Evolutionary conservation across 2,888 invertebrate species (phyloP).

Genomic region (Hyalella azteca): DNA sequence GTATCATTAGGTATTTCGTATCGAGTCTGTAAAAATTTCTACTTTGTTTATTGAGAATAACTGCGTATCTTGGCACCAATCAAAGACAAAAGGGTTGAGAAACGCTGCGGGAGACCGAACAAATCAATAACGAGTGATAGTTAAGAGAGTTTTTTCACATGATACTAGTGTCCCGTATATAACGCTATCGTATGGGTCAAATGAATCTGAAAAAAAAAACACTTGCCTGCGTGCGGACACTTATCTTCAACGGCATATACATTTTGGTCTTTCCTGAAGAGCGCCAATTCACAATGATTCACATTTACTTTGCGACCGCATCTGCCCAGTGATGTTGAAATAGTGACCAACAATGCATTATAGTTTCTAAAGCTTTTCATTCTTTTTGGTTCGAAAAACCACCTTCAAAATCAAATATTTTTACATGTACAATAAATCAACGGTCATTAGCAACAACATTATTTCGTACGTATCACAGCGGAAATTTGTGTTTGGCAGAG

Average conservation of each 20-base stretch:
- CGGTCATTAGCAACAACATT: background rate
- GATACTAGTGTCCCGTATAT: background rate
- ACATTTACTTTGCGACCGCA: conserved; percentile 27
- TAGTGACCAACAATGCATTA: background rate
- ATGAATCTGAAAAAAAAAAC: background rate
- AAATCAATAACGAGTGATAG: background rate
- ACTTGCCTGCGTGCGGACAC: conserved; percentile 39
- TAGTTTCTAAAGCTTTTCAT: background rate
- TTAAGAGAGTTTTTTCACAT: background rate
- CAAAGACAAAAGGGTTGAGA: background rate
- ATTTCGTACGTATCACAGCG: no score
- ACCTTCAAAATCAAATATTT: background rate
- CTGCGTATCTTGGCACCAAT: background rate
- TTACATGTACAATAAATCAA: background rate
- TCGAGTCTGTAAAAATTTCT: background rate
- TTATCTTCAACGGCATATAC: conserved; percentile 39
- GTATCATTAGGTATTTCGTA: background rate
- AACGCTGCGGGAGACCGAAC: background rate
- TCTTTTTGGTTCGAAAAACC: background rate
- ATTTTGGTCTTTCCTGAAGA: conserved; percentile 29
- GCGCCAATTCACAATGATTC: conserved; percentile 39
- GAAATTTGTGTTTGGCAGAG: no score
- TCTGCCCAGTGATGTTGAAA: background rate
- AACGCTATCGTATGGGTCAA: background rate
- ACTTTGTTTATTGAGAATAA: background rate